Evolutionary conservation across 2,113 vertebrate genomes (phyloP).

Genomic region (Sander vitreus): DNA sequence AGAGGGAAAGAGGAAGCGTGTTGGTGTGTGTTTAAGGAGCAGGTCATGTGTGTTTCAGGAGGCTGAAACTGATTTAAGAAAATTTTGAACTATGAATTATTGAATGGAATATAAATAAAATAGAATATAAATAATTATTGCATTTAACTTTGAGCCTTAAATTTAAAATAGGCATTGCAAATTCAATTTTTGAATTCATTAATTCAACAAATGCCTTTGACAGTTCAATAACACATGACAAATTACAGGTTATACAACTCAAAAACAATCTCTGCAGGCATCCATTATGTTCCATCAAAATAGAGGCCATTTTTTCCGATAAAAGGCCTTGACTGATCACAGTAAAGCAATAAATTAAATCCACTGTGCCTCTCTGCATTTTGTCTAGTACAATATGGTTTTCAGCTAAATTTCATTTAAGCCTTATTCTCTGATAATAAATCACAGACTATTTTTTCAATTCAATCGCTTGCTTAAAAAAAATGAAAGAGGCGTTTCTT

Average conservation of each 20-base stretch:
- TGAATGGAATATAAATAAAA: background rate
- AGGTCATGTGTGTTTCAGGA: background rate
- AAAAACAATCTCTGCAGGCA: background rate
- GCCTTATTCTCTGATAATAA: background rate
- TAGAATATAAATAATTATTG: background rate
- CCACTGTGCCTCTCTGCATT: background rate
- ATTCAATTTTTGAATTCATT: background rate
- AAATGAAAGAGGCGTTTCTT: constrained; percentile 64
- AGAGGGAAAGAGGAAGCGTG: background rate
- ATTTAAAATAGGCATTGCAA: background rate
- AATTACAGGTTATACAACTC: background rate
- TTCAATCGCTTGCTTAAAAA: background rate
- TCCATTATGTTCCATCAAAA: background rate
- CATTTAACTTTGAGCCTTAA: background rate
- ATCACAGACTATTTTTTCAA: background rate
- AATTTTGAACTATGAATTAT: background rate
- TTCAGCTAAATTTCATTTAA: background rate
- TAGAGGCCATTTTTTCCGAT: background rate
- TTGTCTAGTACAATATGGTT: background rate
- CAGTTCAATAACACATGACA: background rate
- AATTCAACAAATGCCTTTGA: background rate
- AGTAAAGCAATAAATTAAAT: constrained; percentile 1
- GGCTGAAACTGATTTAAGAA: background rate
- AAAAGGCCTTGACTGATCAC: background rate
- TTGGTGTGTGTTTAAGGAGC: background rate